Evolutionary conservation across 2,113 vertebrate species (phyloP).

Genomic region (Scomber japonicus): DNA sequence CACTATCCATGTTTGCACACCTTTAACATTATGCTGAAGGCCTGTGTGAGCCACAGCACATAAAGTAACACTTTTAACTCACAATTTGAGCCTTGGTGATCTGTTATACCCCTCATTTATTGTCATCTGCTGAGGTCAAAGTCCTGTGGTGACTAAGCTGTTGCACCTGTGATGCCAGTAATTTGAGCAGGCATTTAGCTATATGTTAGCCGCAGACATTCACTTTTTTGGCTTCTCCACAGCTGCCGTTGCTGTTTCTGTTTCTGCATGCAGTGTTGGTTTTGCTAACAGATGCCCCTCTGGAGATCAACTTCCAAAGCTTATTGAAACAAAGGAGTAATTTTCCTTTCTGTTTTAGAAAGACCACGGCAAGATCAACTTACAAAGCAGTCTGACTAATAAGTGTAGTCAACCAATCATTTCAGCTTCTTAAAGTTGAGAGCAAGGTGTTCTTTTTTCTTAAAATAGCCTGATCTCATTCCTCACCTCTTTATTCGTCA

Average conservation of each 20-base stretch:
- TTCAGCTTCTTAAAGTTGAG: constrained; percentile 40
- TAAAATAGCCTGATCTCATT: constrained; percentile 48
- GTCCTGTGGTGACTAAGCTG: constrained; percentile 12
- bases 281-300: constrained; percentile 36
- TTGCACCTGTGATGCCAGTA: constrained; percentile 8
- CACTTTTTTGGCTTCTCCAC: constrained; percentile 35
- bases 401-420: constrained; percentile 28
- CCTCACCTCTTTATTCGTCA: constrained; percentile 35
- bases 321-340: constrained; percentile 42
- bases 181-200: constrained; percentile 42
- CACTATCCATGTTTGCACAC: constrained; percentile 43
- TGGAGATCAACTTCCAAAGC: constrained; percentile 50
- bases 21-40: constrained; percentile 41
- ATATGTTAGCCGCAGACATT: constrained; percentile 30
- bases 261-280: constrained; percentile 22
- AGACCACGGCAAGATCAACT: constrained; percentile 30
- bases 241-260: constrained; percentile 14
- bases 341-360: constrained; percentile 28
- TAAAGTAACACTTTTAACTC: constrained; percentile 16
- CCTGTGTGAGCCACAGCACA: constrained; percentile 25
- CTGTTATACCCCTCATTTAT: constrained; percentile 30
- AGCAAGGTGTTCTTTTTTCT: constrained; percentile 11
- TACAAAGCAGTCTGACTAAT: constrained; percentile 36
- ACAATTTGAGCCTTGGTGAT: constrained; percentile 17
- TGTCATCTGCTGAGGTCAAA: constrained; percentile 58